Conservation (phyloP, 2,888 invertebrate species). For the Bhutanitis thaidina region DNA sequence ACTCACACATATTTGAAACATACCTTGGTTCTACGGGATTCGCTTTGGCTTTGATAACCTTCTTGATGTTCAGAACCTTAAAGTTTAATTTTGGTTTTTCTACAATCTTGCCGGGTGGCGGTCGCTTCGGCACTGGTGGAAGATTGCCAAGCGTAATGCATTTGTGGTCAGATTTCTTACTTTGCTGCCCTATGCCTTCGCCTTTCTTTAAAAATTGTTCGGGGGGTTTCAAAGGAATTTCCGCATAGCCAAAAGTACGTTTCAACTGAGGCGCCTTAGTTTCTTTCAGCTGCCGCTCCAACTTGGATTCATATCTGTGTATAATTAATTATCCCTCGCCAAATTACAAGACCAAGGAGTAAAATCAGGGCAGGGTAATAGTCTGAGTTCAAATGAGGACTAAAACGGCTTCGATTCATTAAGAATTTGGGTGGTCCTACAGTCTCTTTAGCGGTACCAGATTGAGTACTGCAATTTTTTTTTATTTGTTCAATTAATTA, state of each 20-base stretch:
- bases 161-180: slow-evolving; percentile 58
- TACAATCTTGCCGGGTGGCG: slow-evolving; percentile 46
- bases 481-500: no score
- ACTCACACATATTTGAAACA: not conserved
- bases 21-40: slow-evolving; percentile 77
- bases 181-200: slow-evolving; percentile 66
- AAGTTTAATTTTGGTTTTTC: slow-evolving; percentile 74
- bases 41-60: slow-evolving; percentile 74
- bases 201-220: slow-evolving; percentile 82
- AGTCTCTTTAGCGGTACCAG: no score
- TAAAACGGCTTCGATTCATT: no score
- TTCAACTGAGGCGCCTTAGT: slow-evolving; percentile 65
- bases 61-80: slow-evolving; percentile 80
- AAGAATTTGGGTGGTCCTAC: no score
- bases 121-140: slow-evolving; percentile 70
- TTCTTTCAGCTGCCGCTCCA: slow-evolving; percentile 66
- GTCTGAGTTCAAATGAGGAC: no score
- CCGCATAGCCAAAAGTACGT: slow-evolving; percentile 84
- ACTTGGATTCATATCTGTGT: slow-evolving; percentile 73
- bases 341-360: no score
- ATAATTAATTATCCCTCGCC: not conserved
- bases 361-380: no score
- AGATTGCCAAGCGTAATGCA: slow-evolving; percentile 48
- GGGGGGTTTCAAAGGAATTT: slow-evolving; percentile 80
- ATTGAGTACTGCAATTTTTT: no score